phyloP scores from a whole-genome alignment of 2,113 vertebrate genomes.

The Cochlearius cochlearius region DNA sequence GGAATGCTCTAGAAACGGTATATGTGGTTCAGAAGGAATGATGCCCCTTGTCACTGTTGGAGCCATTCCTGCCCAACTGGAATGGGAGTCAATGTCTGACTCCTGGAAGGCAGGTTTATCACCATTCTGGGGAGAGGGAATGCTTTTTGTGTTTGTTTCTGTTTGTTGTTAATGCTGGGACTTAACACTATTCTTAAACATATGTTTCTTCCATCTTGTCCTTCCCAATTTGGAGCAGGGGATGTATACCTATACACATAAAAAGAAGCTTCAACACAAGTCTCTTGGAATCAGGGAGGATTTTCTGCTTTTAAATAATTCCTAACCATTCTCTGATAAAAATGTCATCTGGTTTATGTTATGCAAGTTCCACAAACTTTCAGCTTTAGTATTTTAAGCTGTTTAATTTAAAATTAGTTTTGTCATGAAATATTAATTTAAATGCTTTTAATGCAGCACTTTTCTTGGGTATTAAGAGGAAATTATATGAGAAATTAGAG shows the following conservation, averaged over 20 bases:
- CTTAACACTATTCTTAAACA: fast-evolving
- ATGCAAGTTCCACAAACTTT: not conserved
- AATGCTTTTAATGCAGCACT: not conserved
- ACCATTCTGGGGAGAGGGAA: not conserved
- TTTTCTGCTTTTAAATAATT: not conserved
- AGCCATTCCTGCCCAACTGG: not conserved
- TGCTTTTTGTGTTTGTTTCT: not conserved
- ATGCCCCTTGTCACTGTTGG: not conserved
- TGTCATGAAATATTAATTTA: not conserved
- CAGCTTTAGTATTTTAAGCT: not conserved
- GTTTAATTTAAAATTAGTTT: not conserved
- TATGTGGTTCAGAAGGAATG: not conserved
- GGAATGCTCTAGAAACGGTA: not conserved
- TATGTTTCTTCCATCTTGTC: not conserved
- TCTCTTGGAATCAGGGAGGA: not conserved
- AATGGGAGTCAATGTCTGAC: not conserved
- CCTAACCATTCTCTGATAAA: not conserved
- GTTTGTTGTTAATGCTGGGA: not conserved
- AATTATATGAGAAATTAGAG: not conserved
- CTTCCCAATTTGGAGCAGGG: not conserved
- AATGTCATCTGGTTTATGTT: not conserved
- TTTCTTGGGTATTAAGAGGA: not conserved
- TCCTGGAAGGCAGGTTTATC: not conserved
- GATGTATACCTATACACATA: not conserved
- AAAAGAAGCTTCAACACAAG: not conserved